Conservation (phyloP, 2,797 vertebrate genomes). For the Eidolon dupreanum region DNA sequence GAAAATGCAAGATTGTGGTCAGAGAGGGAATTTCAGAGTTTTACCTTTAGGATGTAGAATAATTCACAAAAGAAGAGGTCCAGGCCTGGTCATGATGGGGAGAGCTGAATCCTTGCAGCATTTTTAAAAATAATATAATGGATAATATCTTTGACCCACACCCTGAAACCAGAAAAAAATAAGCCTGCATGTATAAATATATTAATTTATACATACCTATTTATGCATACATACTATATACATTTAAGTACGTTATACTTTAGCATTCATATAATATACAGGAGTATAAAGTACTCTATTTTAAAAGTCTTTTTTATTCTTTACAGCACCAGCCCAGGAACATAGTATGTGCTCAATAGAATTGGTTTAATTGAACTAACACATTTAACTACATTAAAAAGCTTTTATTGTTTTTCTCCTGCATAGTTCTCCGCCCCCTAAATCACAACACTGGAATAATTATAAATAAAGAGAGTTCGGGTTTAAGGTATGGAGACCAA, state of each 20-base stretch:
- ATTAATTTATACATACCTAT: constrained; percentile 17
- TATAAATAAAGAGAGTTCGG: constrained; percentile 3
- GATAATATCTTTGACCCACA: not conserved
- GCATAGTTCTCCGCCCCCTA: not conserved
- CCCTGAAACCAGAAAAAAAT: constrained; percentile 38
- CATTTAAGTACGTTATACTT: constrained; percentile 47
- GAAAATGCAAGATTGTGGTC: not conserved
- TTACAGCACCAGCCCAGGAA: constrained; percentile 27
- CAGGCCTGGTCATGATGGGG: not conserved
- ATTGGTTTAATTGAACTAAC: constrained; percentile 20
- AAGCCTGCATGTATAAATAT: constrained; percentile 34
- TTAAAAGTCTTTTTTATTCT: constrained; percentile 19
- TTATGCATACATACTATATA: constrained; percentile 39
- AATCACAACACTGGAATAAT: constrained; percentile 50
- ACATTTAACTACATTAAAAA: constrained; percentile 35
- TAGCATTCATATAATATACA: not conserved
- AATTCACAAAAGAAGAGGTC: not conserved
- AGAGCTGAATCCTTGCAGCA: not conserved
- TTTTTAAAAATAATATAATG: constrained; percentile 4
- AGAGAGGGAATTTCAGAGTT: constrained; percentile 4
- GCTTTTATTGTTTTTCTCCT: constrained; percentile 7
- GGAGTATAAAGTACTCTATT: constrained; percentile 15
- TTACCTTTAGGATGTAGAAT: not conserved
- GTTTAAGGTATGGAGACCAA: constrained; percentile 28
- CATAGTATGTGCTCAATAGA: not conserved